A percentile compares a stretch with the other conserved stretches of the same genome.
Conservation (phyloP, 2,888 invertebrate species). For the Cantharis rufa region DNA sequence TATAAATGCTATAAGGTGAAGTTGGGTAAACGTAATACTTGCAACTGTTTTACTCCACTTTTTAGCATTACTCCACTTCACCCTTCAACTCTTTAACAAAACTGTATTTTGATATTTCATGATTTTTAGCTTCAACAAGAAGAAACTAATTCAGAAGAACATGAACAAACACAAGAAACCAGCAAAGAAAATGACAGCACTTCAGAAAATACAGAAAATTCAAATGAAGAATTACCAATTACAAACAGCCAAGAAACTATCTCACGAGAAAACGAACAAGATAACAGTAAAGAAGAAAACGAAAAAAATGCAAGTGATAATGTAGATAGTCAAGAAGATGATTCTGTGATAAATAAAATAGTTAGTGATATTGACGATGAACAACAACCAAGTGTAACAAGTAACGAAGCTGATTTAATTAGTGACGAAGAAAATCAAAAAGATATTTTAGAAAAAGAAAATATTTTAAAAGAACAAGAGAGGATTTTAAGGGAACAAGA, state of each 20-base stretch:
- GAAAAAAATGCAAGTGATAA: constrained; percentile 34
- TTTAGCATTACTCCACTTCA: no score
- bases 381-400: constrained; percentile 41
- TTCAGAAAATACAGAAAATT: constrained; percentile 16
- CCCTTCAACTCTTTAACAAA: background rate
- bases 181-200: constrained; percentile 41
- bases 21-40: no score
- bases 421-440: constrained; percentile 43
- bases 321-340: constrained; percentile 32
- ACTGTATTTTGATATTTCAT: background rate
- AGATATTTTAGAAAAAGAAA: constrained; percentile 34
- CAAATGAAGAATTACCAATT: constrained; percentile 5
- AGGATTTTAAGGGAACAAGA: constrained; percentile 40
- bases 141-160: constrained; percentile 46
- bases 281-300: constrained; percentile 39
- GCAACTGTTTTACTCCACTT: no score
- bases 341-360: constrained; percentile 24
- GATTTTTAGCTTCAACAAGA: constrained; percentile 21
- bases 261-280: constrained; percentile 5
- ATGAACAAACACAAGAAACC: constrained; percentile 43
- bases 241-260: background rate
- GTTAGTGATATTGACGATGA: constrained; percentile 21
- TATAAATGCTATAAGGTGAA: no score
- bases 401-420: background rate
- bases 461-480: constrained; percentile 38